Percentiles rank a stretch among this genome's conserved stretches.
Evolutionary conservation across 2,113 vertebrate genomes (phyloP).

Genomic region (Pluvianellus socialis): DNA sequence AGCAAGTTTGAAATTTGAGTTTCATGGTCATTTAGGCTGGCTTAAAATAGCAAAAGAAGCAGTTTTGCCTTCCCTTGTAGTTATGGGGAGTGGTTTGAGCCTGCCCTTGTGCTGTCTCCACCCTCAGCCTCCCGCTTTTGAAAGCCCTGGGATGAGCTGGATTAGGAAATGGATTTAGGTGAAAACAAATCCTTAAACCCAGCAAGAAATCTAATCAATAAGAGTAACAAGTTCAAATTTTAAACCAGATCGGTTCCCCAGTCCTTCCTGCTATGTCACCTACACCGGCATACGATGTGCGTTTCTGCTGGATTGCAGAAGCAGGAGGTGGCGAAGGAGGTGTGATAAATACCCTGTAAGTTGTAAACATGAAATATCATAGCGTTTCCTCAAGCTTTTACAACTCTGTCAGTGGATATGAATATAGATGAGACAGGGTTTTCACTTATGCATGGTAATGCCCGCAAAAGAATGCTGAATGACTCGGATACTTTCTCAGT

Average conservation of each 20-base stretch:
- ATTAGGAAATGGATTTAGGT: background rate
- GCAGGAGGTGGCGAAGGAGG: background rate
- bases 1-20: background rate
- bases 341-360: background rate
- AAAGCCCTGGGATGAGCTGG: background rate
- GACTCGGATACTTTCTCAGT: background rate
- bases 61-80: background rate
- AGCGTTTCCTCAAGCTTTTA: background rate
- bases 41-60: background rate
- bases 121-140: background rate
- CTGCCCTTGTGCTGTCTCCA: background rate
- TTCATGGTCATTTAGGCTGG: background rate
- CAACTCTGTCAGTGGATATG: background rate
- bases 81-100: background rate
- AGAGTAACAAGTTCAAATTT: background rate
- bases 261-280: background rate
- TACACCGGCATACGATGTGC: fast-evolving
- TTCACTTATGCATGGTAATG: background rate
- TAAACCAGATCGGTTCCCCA: background rate
- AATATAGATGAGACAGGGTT: background rate
- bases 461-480: background rate
- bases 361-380: background rate
- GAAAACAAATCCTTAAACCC: background rate
- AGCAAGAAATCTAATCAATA: background rate
- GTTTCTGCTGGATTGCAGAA: background rate